Percentiles rank a stretch among this genome's conserved stretches.
phyloP scores from a whole-genome alignment of 2,797 vertebrate species.

The Pterois miles region DNA sequence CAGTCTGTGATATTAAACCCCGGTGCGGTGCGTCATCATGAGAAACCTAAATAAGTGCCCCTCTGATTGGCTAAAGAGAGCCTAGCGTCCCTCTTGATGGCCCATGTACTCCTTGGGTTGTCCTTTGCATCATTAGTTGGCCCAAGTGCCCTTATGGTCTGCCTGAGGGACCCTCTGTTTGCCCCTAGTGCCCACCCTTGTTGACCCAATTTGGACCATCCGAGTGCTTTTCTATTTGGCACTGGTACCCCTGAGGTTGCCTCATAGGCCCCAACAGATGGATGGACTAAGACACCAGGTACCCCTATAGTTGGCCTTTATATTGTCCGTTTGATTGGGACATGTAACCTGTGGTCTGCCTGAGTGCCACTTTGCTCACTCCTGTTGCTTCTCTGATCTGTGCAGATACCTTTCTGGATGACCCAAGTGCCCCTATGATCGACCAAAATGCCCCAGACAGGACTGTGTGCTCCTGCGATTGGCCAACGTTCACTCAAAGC shows the following conservation, averaged over 20 bases:
- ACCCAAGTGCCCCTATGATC: not conserved
- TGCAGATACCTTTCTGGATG: not conserved
- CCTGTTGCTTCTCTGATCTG: not conserved
- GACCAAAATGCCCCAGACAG: not conserved
- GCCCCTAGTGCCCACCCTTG: not conserved
- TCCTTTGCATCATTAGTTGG: not conserved
- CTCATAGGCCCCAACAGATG: not conserved
- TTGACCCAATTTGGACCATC: not conserved
- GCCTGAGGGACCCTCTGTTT: not conserved
- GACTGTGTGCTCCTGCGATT: not conserved
- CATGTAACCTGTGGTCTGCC: not conserved
- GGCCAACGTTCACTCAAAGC: not conserved
- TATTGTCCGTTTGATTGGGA: not conserved
- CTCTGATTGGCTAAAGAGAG: not conserved
- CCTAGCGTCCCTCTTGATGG: not conserved
- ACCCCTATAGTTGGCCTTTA: not conserved
- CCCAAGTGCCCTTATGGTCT: not conserved
- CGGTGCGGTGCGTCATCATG: conserved; percentile 16
- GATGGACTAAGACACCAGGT: not conserved
- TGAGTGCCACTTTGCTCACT: not conserved
- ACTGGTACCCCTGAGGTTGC: not conserved
- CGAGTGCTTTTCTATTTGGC: not conserved
- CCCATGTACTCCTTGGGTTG: fast-evolving
- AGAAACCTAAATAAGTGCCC: conserved; percentile 38
- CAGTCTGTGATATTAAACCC: conserved; percentile 31